These are phyloP conservation scores for Hypercompe scribonia DNA, from an alignment of 2,888 invertebrate genomes.

Conservation along the genomic window DNA sequence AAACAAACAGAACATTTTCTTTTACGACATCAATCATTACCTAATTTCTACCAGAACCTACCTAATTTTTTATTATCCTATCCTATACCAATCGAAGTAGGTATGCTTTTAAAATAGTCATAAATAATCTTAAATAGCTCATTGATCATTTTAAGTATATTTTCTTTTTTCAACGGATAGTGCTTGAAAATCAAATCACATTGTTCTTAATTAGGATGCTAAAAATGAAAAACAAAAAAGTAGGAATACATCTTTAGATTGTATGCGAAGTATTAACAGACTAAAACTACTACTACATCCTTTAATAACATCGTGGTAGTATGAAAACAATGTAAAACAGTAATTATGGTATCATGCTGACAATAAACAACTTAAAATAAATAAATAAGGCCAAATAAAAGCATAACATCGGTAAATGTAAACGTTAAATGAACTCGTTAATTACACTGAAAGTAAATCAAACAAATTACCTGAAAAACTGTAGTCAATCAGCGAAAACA, in stretches of 20 bases:
- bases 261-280: not conserved
- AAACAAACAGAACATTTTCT: not conserved
- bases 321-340: not conserved
- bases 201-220: not conserved
- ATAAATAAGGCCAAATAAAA: not conserved
- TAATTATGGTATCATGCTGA: not conserved
- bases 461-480: constrained; percentile 59
- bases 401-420: not conserved
- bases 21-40: no score
- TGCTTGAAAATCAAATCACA: not conserved
- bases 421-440: not conserved
- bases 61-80: no score
- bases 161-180: not conserved
- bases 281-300: not conserved
- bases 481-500: constrained; percentile 53
- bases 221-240: not conserved
- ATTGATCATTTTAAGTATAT: not conserved
- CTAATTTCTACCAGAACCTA: no score
- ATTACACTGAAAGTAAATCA: constrained; percentile 3
- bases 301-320: not conserved
- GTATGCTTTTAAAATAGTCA: not conserved
- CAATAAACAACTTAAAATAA: constrained; percentile 4
- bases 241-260: not conserved
- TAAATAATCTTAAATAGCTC: not conserved
- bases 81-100: not conserved